Evolutionary conservation across 2,113 vertebrate genomes (phyloP), one percentile per base, ranked within the genome.

Genomic region (Dasypus novemcinctus): DNA sequence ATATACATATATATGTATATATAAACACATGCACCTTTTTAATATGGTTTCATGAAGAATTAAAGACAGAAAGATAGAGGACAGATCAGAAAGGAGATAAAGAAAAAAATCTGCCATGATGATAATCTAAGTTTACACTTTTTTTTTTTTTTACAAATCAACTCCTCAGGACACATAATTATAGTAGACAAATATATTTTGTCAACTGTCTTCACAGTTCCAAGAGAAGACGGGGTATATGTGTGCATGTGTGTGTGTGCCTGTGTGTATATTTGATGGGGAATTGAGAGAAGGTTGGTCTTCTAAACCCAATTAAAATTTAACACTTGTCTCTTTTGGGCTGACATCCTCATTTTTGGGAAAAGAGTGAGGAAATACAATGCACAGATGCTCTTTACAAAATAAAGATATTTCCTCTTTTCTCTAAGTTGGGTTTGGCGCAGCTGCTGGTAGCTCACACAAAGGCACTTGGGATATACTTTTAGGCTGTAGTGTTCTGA

Each of bases 281-380:
- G 83, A 96, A 83, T 11, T 7, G 15, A 59, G 80, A 87, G 66
- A 90, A 88, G 15, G 68, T 80, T 71, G 85, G 88, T 93, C 72
- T 95, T 81, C 89, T 82, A 90, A 85, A 95, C 38, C 84, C 87
- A 96, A 96, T 96, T 93, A 96, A 97, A 97, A 96, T 95, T 64
- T 96, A 96, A 83, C 95, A 95, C 92, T 96, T 95, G 75, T 88
- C 92, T 98, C 66, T 72, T 92, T 90, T 89, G 79, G 63, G 71
- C 92, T 84, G 92, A 79, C 85, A 66, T 88, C 75, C 75, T 96
- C 38, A 46, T 92, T 94, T 87, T 68, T 54, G 57, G 87, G 86
- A 57, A 69, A 66, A 75, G 89, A 93, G 72, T 59, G 38, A 92
- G 83, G 80, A 92, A 80, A 91, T 52, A 75, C 66, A 88, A 38